These are phyloP conservation scores for Cephus pulcher DNA, from an alignment of 2,888 invertebrate species.

Conservation along the genomic window DNA sequence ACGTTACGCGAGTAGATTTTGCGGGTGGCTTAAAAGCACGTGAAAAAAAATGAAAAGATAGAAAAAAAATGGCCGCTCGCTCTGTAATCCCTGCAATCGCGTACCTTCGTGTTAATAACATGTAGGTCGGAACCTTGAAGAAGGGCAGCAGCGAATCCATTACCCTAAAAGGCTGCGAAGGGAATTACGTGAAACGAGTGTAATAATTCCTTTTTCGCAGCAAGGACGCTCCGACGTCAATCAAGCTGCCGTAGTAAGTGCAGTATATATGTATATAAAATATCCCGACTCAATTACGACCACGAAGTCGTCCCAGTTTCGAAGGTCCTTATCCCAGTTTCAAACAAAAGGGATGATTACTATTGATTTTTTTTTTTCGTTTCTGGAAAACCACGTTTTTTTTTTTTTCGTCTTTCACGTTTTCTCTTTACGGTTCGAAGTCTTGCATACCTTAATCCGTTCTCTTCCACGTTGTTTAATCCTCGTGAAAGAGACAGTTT, in stretches of 20 bases:
- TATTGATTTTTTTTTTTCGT: conserved; percentile 3
- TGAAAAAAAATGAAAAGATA: background rate
- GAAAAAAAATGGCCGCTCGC: background rate
- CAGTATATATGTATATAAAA: background rate
- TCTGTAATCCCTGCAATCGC: background rate
- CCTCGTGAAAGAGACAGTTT: background rate
- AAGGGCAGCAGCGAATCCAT: background rate
- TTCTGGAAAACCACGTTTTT: background rate
- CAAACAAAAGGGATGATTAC: conserved; percentile 9
- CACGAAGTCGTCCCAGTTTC: conserved; percentile 1
- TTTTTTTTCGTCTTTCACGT: background rate
- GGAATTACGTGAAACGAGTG: background rate
- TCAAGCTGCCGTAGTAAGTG: background rate
- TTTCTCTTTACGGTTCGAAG: background rate
- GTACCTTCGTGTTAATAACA: background rate
- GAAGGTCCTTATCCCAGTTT: conserved; percentile 1
- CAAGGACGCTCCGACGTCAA: background rate
- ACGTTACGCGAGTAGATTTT: background rate
- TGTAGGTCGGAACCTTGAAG: background rate
- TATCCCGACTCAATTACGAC: background rate
- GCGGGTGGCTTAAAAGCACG: background rate
- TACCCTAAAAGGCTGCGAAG: background rate
- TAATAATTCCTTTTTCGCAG: background rate
- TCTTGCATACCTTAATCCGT: background rate
- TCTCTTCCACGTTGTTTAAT: background rate